Evolutionary conservation across 2,113 vertebrate species (phyloP).

Genomic region (Brevimyrus niger): DNA sequence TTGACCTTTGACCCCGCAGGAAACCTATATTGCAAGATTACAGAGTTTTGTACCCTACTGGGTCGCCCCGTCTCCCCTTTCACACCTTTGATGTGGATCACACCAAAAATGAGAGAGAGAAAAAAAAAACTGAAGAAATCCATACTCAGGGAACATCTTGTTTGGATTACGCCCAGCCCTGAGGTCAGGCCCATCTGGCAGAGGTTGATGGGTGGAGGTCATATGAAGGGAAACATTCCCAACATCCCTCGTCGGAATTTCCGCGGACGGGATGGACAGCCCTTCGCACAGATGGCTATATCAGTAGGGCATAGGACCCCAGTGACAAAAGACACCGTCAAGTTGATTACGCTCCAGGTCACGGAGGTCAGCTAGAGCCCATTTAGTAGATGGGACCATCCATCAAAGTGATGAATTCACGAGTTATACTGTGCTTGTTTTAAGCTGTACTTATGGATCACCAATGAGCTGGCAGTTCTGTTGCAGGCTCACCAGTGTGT

Average conservation of each 20-base stretch:
- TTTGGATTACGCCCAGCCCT: background rate
- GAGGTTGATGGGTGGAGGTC: background rate
- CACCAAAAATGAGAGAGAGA: background rate
- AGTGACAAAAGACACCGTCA: background rate
- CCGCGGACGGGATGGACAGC: background rate
- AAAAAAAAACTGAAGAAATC: constrained; percentile 1
- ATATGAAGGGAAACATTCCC: background rate
- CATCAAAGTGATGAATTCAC: background rate
- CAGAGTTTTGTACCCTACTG: background rate
- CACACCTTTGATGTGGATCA: constrained; percentile 3
- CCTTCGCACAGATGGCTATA: background rate
- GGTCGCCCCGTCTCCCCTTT: background rate
- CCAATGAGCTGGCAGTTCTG: background rate
- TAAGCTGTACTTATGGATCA: background rate
- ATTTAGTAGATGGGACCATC: background rate
- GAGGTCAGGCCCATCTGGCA: background rate
- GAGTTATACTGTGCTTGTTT: background rate
- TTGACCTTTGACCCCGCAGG: background rate
- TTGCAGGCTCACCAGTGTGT: background rate
- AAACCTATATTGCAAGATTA: constrained; percentile 4
- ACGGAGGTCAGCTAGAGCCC: background rate
- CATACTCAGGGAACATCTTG: background rate
- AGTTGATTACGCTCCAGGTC: background rate
- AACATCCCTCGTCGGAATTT: background rate
- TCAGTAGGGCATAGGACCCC: background rate